Evolutionary conservation across 1,140 invertebrate genomes (phyloP).

Genomic region (Hyles euphorbiae): DNA sequence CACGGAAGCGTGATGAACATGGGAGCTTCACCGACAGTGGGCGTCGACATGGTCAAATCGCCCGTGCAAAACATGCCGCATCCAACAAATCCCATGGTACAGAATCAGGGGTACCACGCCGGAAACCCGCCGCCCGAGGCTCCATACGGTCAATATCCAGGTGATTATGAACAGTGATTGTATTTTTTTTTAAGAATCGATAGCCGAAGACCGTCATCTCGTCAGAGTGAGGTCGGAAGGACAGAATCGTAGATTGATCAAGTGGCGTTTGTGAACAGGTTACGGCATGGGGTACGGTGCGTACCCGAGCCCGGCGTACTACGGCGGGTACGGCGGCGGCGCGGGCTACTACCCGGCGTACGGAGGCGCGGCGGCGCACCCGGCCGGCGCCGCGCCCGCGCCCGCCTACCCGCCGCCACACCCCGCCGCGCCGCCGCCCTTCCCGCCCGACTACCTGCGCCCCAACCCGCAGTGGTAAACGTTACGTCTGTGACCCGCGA

Average conservation of each 20-base stretch:
- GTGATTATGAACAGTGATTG: slow-evolving; percentile 20
- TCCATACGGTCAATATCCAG: slow-evolving; percentile 58
- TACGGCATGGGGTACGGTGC: slow-evolving; percentile 63
- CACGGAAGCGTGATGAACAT: slow-evolving; percentile 21
- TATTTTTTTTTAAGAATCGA: no score
- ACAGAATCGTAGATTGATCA: no score
- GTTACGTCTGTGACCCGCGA: not conserved
- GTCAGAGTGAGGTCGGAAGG: no score
- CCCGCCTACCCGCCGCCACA: slow-evolving; percentile 32
- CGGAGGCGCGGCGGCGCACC: slow-evolving; percentile 43
- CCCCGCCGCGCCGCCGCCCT: slow-evolving; percentile 47
- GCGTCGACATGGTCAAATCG: slow-evolving; percentile 20
- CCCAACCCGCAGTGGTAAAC: slow-evolving; percentile 69
- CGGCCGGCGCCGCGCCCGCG: slow-evolving; percentile 47
- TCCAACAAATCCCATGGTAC: slow-evolving; percentile 16
- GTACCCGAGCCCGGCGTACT: slow-evolving; percentile 58
- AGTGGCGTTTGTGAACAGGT: slow-evolving; percentile 33
- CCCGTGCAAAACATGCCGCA: slow-evolving; percentile 11
- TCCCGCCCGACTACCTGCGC: slow-evolving; percentile 71
- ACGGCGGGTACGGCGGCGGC: slow-evolving; percentile 62
- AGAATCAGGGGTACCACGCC: slow-evolving; percentile 22
- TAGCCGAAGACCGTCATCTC: no score
- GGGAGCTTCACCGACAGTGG: slow-evolving; percentile 8
- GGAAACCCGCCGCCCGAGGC: slow-evolving; percentile 41
- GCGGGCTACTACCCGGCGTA: slow-evolving; percentile 71